A percentile compares a stretch with the other conserved stretches of the same genome.
phyloP scores from a whole-genome alignment of 2,888 invertebrate genomes.

The Hyposoter didymator region DNA sequence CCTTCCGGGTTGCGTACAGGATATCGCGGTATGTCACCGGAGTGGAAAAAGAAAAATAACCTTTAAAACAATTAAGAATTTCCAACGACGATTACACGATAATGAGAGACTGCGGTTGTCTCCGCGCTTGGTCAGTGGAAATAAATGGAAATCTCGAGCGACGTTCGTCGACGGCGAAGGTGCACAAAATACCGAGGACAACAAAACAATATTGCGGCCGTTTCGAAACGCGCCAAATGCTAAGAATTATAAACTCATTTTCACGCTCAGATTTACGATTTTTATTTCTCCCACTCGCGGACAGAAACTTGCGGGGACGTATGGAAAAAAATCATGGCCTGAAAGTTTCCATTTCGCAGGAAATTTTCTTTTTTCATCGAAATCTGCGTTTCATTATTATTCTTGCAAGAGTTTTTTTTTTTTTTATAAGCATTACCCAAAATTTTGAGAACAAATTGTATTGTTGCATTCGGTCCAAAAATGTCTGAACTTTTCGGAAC shows the following conservation, averaged over 20 bases:
- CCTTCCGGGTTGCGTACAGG: slow-evolving; percentile 35
- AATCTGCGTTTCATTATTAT: too few species aligned
- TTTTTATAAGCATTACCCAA: too few species aligned
- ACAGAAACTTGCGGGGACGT: not conserved
- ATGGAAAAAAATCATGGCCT: not conserved
- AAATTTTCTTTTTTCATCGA: too few species aligned
- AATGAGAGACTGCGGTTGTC: slow-evolving; percentile 30
- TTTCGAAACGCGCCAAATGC: not conserved
- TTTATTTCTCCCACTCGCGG: not conserved
- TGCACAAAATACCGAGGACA: not conserved
- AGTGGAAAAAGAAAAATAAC: slow-evolving; percentile 5
- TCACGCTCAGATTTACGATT: not conserved
- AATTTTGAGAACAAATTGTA: too few species aligned
- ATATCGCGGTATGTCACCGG: slow-evolving; percentile 14
- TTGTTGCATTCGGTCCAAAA: too few species aligned
- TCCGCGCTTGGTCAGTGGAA: slow-evolving; percentile 1
- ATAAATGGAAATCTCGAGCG: slow-evolving; percentile 30
- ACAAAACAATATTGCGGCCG: not conserved
- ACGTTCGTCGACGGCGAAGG: not conserved
- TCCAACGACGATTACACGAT: slow-evolving; percentile 26
- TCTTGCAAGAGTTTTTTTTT: too few species aligned
- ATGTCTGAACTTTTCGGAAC: too few species aligned
- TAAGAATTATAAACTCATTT: not conserved
- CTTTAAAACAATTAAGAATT: slow-evolving; percentile 20
- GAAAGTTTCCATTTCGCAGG: too few species aligned